phyloP scores from a whole-genome alignment of 2,113 vertebrate species.

The Labeo rohita region DNA sequence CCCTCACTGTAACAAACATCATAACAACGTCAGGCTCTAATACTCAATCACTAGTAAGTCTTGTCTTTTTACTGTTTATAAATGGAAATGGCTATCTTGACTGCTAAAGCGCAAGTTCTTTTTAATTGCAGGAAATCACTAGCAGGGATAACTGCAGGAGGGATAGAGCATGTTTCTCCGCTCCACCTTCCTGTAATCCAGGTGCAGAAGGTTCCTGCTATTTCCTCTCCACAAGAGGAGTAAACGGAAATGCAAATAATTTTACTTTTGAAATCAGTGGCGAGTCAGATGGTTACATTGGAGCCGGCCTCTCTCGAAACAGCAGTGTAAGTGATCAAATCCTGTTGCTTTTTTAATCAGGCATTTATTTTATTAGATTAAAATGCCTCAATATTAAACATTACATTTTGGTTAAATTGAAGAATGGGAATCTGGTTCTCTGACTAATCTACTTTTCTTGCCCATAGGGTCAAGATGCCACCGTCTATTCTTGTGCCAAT shows the following conservation, averaged over 20 bases:
- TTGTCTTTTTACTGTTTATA: not conserved
- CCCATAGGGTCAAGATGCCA: constrained; percentile 46
- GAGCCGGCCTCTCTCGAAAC: not conserved
- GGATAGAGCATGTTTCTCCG: constrained; percentile 35
- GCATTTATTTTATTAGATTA: not conserved
- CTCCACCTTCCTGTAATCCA: constrained; percentile 57
- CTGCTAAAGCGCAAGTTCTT: not conserved
- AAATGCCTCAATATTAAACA: not conserved
- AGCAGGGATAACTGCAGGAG: not conserved
- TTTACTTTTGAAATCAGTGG: constrained; percentile 56
- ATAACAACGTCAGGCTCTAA: not conserved
- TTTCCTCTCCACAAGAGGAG: constrained; percentile 35
- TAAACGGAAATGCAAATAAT: not conserved
- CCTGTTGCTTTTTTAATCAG: not conserved
- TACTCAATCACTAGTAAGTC: not conserved
- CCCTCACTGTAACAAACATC: not conserved
- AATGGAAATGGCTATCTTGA: not conserved
- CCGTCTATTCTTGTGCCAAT: constrained; percentile 64
- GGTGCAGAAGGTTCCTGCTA: not conserved
- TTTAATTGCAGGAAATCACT: constrained; percentile 32
- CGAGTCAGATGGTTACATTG: constrained; percentile 53
- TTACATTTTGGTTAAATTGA: too few relatives aligned
- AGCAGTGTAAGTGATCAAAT: not conserved
- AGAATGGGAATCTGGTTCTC: not conserved
- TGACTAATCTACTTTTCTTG: not conserved